Evolutionary conservation across 2,113 vertebrate species (phyloP), one percentile per base, ranked within the genome.

Genomic region (Semnornis frantzii): DNA sequence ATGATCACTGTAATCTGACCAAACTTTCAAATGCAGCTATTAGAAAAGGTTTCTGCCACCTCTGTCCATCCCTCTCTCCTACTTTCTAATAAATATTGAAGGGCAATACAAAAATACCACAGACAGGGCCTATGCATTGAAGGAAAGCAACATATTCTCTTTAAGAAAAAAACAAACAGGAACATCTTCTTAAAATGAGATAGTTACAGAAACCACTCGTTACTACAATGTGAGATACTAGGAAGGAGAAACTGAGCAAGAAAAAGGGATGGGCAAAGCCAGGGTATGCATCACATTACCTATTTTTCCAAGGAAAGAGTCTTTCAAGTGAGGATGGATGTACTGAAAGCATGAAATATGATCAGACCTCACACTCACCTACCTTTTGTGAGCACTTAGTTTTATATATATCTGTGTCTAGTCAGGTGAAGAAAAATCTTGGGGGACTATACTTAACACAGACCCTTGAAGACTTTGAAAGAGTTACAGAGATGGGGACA

Each of bases 1-100:
- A 95, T 96, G 44, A 54, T 87, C 60, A 76, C 25, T n/a, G 60
- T 92, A 59, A 96, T 91, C 82, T 94, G 63, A 91, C 83, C 46
- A 95, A 91, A 75, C 55, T 31, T 85, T 76, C 66, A 92, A 95
- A 86, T 34, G 4, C 15, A 79, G 78, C 55, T 93, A 82, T 79
- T 89, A 70, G 71, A 82, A 50, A 50, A 63, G 25, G 30, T 52
- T 81, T 62, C 30, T 12, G 66, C n/a, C 3, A 9, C 11, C 24
- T 73, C 52, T 31, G 19, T 89, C 31, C 15, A 39, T 8, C 12
- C 14, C 11, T 42, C 7, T 4, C 31, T 74, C 33, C 37, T 66
- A 7, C 64, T 52, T 89, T 42, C 39, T 83, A 66, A n/a, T 50
- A 79, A 54, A 89, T 33, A 85, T 14, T 71, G 64, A 81, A 65